Evolutionary conservation across 2,113 vertebrate genomes (phyloP).

Genomic region (Pantherophis guttatus): DNA sequence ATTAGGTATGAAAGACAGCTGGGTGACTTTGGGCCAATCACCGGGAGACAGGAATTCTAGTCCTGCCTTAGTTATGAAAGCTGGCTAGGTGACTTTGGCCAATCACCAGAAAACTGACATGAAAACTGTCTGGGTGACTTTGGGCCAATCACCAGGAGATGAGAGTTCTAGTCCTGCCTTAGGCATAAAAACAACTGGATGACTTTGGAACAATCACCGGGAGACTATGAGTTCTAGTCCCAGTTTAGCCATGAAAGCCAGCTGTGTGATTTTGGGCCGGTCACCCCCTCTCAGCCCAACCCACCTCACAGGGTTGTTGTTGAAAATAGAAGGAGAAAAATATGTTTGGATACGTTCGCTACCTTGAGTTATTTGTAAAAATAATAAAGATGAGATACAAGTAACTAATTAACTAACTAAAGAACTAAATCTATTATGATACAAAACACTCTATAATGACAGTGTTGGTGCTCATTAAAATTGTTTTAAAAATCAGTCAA

Average conservation of each 20-base stretch:
- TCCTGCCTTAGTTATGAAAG: too few species aligned
- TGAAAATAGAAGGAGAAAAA: background rate
- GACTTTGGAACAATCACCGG: too few species aligned
- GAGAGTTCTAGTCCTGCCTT: too few species aligned
- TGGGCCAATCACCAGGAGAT: too few species aligned
- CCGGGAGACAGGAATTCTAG: too few species aligned
- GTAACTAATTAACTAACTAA: background rate
- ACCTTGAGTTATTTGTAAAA: background rate
- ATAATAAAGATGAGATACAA: background rate
- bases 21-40: too few species aligned
- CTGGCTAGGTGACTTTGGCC: too few species aligned
- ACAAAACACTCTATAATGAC: background rate
- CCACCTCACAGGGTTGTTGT: background rate
- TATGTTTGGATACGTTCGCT: background rate
- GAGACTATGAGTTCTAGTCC: too few species aligned
- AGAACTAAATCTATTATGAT: background rate
- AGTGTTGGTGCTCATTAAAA: background rate
- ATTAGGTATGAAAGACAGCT: too few species aligned
- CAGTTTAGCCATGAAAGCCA: background rate
- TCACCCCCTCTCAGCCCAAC: background rate
- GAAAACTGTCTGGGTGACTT: accelerated
- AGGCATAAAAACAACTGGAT: too few species aligned
- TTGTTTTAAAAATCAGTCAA: background rate
- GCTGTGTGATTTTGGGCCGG: background rate
- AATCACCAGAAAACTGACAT: too few species aligned